phyloP scores from a whole-genome alignment of 2,888 invertebrate species.

The Amiota minor region DNA sequence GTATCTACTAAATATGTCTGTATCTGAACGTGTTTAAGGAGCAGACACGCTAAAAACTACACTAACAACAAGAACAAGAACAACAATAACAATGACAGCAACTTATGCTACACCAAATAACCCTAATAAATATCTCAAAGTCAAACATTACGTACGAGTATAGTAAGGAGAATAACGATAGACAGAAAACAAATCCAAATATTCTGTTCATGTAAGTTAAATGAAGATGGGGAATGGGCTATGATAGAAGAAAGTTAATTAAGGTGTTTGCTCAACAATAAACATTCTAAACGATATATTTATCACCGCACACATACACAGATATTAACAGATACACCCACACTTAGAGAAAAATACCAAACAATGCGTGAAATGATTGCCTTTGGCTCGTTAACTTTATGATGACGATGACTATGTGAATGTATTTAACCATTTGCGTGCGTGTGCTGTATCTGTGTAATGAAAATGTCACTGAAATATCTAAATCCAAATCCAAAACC shows the following conservation, averaged over 20 bases:
- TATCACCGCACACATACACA: slow-evolving; percentile 49
- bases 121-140: slow-evolving; percentile 17
- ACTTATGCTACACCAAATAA: not conserved
- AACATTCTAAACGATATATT: slow-evolving; percentile 62
- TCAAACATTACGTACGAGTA: not conserved
- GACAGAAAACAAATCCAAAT: no score
- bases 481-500: no score
- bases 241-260: slow-evolving; percentile 53
- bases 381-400: slow-evolving; percentile 66
- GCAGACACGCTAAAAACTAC: slow-evolving; percentile 6
- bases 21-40: not conserved
- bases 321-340: slow-evolving; percentile 53
- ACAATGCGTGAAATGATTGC: slow-evolving; percentile 58
- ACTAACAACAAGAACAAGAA: not conserved
- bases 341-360: no score
- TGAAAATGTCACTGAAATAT: slow-evolving; percentile 65
- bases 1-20: not conserved
- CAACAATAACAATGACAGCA: not conserved
- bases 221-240: not conserved
- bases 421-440: not conserved
- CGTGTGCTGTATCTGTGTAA: slow-evolving; percentile 58
- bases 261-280: slow-evolving; percentile 63
- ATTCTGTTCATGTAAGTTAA: not conserved
- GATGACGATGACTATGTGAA: slow-evolving; percentile 52
- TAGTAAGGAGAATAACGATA: no score